Conservation (phyloP, 2,113 vertebrate species). For the Hylia prasina region DNA sequence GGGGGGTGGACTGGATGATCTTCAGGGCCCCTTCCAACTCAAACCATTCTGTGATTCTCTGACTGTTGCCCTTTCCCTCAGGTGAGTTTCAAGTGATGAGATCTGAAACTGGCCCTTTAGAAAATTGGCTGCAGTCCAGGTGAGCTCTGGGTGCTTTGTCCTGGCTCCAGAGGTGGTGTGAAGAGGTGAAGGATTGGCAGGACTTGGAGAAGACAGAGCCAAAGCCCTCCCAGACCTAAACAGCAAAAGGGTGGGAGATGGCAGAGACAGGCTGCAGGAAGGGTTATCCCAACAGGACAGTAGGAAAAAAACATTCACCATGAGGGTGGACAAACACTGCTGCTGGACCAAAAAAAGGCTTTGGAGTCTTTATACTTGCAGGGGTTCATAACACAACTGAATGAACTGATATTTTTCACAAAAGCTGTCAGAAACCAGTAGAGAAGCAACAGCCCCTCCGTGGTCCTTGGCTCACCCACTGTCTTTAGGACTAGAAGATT, state of each 20-base stretch:
- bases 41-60: background rate
- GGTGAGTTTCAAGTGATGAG: background rate
- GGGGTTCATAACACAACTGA: background rate
- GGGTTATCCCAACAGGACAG: background rate
- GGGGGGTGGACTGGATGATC: background rate
- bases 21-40: background rate
- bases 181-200: background rate
- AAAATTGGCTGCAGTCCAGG: background rate
- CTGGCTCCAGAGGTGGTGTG: background rate
- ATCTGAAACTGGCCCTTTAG: background rate
- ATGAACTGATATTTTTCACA: background rate
- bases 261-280: background rate
- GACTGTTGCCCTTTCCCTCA: background rate
- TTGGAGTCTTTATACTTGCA: background rate
- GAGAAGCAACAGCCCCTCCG: background rate
- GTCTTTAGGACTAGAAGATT: background rate
- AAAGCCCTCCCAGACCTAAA: background rate
- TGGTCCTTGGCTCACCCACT: background rate
- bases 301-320: background rate
- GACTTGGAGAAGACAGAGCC: background rate
- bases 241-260: background rate
- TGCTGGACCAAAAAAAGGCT: background rate
- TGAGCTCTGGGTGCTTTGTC: background rate
- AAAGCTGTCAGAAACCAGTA: background rate
- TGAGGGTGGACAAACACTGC: background rate